These are phyloP conservation scores for Nasonia oneida DNA, from an alignment of 2,888 invertebrate species.

Conservation along the genomic window DNA sequence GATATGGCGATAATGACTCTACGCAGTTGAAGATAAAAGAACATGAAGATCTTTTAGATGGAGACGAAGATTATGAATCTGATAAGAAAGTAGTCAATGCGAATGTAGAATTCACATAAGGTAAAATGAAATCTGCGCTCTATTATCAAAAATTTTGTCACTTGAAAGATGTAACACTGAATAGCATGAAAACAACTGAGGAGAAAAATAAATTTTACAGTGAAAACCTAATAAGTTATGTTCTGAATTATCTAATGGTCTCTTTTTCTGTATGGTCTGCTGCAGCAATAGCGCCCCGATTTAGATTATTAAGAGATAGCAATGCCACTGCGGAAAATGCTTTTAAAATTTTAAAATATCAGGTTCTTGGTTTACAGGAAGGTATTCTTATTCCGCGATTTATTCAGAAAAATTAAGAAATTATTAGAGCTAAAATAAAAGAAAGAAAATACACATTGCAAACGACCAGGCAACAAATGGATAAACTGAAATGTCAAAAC, in stretches of 20 bases:
- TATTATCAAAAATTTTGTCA: too few relatives aligned
- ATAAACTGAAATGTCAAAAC: not conserved
- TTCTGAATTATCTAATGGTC: not conserved
- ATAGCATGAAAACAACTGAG: too few relatives aligned
- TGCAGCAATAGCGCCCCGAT: not conserved
- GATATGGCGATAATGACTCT: not conserved
- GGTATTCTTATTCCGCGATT: not conserved
- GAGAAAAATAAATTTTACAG: not conserved
- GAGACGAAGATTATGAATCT: too few relatives aligned
- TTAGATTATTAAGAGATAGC: not conserved
- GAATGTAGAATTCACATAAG: too few relatives aligned
- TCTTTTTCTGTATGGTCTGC: constrained; percentile 16
- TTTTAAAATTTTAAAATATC: not conserved
- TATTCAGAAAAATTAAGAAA: not conserved
- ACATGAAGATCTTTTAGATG: too few relatives aligned
- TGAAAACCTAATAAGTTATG: not conserved
- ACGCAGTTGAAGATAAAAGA: too few relatives aligned
- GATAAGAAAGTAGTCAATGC: too few relatives aligned
- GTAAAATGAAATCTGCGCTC: too few relatives aligned
- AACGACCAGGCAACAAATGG: not conserved
- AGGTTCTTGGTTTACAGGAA: not conserved
- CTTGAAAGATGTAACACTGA: too few relatives aligned
- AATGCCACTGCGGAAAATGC: constrained; percentile 8
- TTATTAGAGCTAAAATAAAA: not conserved
- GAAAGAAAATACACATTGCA: not conserved